Conservation (phyloP, 1,140 invertebrate genomes). For the Zelostemma sp. region DNA sequence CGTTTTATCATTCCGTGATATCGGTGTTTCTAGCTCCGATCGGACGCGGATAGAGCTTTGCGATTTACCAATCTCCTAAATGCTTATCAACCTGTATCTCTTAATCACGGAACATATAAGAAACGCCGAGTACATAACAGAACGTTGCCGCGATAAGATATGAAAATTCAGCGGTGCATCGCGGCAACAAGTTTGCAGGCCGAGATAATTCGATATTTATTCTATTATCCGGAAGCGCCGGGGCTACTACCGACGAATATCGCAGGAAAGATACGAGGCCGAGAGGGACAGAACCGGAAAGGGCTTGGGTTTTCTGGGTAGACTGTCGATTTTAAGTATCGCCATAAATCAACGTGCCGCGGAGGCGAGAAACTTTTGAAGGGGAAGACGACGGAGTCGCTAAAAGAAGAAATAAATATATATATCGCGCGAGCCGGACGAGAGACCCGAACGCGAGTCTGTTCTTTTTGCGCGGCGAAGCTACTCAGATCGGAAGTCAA, state of each 20-base stretch:
- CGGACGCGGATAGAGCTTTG: background rate
- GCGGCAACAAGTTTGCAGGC: slow-evolving; percentile 2
- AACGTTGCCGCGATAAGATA: background rate
- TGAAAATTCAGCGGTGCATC: slow-evolving; percentile 5
- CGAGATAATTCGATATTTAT: slow-evolving; percentile 30
- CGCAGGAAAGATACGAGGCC: slow-evolving; percentile 21
- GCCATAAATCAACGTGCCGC: slow-evolving; percentile 56
- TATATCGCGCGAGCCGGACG: slow-evolving; percentile 18
- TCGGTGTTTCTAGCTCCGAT: background rate
- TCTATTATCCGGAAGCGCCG: slow-evolving; percentile 34
- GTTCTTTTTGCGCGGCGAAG: slow-evolving; percentile 47
- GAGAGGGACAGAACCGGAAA: slow-evolving; percentile 33
- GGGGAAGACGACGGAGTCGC: slow-evolving; percentile 22
- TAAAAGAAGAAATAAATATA: slow-evolving; percentile 41
- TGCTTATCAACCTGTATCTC: background rate
- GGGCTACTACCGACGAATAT: slow-evolving; percentile 23
- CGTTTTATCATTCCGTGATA: background rate
- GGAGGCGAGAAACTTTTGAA: slow-evolving; percentile 52
- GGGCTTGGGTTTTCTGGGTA: slow-evolving; percentile 6
- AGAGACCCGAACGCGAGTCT: slow-evolving; percentile 18
- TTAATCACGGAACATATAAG: background rate
- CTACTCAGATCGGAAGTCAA: slow-evolving; percentile 66
- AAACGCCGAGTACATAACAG: background rate
- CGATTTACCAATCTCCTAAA: background rate
- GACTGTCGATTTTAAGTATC: slow-evolving; percentile 45